phyloP scores from a whole-genome alignment of 2,888 invertebrate species.

The Odiellus spinosus region DNA sequence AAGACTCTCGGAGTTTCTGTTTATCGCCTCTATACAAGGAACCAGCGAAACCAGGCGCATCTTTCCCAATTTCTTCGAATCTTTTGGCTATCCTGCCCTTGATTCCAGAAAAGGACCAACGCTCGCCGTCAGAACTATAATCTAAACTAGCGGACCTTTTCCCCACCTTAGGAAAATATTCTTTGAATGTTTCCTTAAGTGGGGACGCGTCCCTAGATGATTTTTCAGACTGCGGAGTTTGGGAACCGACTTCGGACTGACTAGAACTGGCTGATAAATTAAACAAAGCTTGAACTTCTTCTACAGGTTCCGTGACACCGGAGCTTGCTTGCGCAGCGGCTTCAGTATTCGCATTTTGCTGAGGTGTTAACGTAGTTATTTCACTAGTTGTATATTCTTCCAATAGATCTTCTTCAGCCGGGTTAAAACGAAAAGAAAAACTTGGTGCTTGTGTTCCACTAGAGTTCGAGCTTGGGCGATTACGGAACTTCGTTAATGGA shows the following conservation, averaged over 20 bases:
- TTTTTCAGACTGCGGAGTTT: not conserved
- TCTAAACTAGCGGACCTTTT: conserved; percentile 9
- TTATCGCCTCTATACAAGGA: too few relatives aligned
- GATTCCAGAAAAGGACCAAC: too few relatives aligned
- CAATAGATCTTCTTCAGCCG: conserved; percentile 14
- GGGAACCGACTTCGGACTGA: not conserved
- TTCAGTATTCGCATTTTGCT: not conserved
- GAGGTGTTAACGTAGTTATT: not conserved
- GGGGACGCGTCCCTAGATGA: conserved; percentile 7
- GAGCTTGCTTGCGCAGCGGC: not conserved
- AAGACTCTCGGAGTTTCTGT: too few relatives aligned
- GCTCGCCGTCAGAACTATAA: not conserved
- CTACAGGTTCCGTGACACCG: too few relatives aligned
- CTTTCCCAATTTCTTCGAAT: too few relatives aligned
- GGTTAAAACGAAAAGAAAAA: conserved; percentile 14
- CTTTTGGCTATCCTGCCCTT: too few relatives aligned
- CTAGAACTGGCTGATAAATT: not conserved
- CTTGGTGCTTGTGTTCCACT: too few relatives aligned
- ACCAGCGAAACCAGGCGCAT: too few relatives aligned
- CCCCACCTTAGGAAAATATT: conserved; percentile 11
- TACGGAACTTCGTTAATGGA: too few relatives aligned
- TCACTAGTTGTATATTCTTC: conserved; percentile 1
- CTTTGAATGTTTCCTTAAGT: conserved; percentile 10
- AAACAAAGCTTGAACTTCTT: not conserved
- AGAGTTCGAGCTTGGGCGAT: too few relatives aligned